Conservation (phyloP, 2,113 vertebrate species). For the Nettapus auritus region DNA sequence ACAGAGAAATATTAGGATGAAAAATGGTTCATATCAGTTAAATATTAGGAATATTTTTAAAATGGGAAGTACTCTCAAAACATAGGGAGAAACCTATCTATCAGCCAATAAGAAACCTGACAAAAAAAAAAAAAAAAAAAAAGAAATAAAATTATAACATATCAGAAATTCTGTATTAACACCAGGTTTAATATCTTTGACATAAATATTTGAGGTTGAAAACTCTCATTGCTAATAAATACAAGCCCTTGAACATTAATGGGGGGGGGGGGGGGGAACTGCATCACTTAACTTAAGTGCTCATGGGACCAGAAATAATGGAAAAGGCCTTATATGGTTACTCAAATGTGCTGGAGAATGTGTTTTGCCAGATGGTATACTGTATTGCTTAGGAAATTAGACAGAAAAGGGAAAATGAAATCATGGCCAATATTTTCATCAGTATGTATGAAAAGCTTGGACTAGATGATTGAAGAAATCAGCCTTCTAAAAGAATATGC, state of each 20-base stretch:
- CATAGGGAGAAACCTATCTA: background rate
- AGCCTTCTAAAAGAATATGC: background rate
- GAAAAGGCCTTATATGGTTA: background rate
- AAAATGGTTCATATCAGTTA: background rate
- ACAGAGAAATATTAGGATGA: background rate
- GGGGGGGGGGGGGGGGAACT: background rate
- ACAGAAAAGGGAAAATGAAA: background rate
- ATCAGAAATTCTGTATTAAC: background rate
- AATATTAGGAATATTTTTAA: background rate
- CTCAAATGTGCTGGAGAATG: background rate
- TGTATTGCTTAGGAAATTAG: background rate
- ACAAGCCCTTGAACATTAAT: background rate
- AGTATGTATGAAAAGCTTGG: background rate
- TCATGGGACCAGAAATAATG: background rate
- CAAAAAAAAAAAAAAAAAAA: background rate
- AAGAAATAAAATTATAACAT: background rate
- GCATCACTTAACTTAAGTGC: background rate
- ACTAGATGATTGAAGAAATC: background rate
- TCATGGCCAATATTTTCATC: background rate
- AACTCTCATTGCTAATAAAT: background rate
- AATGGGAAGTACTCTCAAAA: background rate
- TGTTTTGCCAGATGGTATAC: background rate
- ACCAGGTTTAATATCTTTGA: background rate
- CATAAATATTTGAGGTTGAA: background rate
- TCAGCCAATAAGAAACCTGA: background rate